Conservation (phyloP, 2,797 vertebrate species). For the Novumbra hubbsi region DNA sequence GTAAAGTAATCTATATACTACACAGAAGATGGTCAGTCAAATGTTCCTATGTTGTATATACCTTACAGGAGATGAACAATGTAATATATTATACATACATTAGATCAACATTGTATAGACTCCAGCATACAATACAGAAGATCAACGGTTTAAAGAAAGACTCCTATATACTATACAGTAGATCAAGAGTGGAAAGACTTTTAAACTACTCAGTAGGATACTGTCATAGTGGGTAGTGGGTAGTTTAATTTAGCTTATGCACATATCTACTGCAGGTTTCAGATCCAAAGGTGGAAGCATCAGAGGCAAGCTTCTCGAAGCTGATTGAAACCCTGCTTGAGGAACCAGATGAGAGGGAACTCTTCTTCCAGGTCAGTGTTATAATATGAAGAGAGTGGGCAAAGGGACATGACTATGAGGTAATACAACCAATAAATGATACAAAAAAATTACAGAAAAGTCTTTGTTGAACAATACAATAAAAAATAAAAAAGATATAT, state of each 20-base stretch:
- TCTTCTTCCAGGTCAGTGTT: conserved; percentile 2
- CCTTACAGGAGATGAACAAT: too few relatives aligned
- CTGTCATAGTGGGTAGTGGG: not conserved
- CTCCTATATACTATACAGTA: not conserved
- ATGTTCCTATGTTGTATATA: too few relatives aligned
- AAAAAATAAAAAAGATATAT: too few relatives aligned
- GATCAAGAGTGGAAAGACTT: not conserved
- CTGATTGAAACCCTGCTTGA: conserved; percentile 6
- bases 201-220: not conserved
- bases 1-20: not conserved
- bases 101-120: not conserved
- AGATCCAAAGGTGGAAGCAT: conserved; percentile 10
- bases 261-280: conserved; percentile 1
- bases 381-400: not conserved
- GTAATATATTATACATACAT: not conserved
- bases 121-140: not conserved
- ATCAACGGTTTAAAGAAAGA: not conserved
- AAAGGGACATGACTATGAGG: not conserved
- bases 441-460: too few relatives aligned
- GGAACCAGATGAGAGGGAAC: not conserved
- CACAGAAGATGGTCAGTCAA: too few relatives aligned
- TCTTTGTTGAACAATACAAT: too few relatives aligned
- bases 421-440: too few relatives aligned
- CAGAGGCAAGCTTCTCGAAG: not conserved
- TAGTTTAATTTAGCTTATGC: not conserved